Evolutionary conservation across 2,888 invertebrate species (phyloP).

Genomic region (Beris morrisii): DNA sequence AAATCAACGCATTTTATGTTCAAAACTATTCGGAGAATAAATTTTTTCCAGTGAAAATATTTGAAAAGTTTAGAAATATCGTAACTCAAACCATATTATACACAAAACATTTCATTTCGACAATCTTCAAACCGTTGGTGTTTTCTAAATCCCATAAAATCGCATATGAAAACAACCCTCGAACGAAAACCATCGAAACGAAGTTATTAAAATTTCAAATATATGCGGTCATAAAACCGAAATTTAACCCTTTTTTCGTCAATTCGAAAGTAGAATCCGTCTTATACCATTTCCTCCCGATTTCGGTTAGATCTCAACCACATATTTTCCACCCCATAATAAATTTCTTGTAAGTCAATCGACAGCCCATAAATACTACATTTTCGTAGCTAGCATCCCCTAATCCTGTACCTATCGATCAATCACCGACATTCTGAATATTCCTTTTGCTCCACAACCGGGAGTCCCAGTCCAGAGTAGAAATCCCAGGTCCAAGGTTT

Average conservation of each 20-base stretch:
- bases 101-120: no score
- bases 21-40: no score
- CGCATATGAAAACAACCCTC: slow-evolving; percentile 3
- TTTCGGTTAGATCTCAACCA: neutral
- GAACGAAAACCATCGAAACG: slow-evolving; percentile 15
- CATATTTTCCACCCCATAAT: slow-evolving; percentile 12
- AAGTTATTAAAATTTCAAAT: slow-evolving; percentile 32
- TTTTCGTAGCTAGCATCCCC: slow-evolving; percentile 31
- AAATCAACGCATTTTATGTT: no score
- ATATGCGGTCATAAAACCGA: slow-evolving; percentile 28
- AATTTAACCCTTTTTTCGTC: slow-evolving; percentile 20
- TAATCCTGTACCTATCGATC: slow-evolving; percentile 35
- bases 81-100: no score
- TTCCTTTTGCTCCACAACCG: slow-evolving; percentile 13
- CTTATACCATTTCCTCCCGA: neutral
- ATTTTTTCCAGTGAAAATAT: no score
- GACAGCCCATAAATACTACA: slow-evolving; percentile 36
- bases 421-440: slow-evolving; percentile 33
- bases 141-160: neutral
- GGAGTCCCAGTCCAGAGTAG: neutral
- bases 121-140: no score
- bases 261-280: neutral
- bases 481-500: neutral
- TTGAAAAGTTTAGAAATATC: no score
- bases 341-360: slow-evolving; percentile 36